Base-by-base conservation (phyloP, 2,888 invertebrate genomes). In the Elgonia sp. region DNA sequence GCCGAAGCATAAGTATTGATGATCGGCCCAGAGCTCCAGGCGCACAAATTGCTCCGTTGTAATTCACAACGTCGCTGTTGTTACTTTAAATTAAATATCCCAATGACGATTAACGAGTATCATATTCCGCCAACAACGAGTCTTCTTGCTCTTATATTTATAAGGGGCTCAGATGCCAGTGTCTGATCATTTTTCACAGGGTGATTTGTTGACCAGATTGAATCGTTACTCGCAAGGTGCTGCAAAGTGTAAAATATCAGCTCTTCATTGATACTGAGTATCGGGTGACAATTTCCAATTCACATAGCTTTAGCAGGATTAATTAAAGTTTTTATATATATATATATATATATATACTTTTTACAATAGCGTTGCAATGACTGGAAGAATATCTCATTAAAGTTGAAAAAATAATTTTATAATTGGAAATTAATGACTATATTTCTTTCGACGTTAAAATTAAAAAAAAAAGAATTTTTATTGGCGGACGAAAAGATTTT, bases 151-250 rank as follows among this genome's bases (percentile, higher is more conserved):
- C 6, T 46, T 73, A 65, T 84, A 84, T 84, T 77, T 77, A 79
- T 70, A 70, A 79, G 72, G 18, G 76, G 65, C 79, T 84, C 84
- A 84, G 79, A 77, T 84, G 84, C 76, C 62, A 69, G 5, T 62
- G 76, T 46, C 37, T 29, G 69, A 77, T 84, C 84, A 84, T 84
- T 84, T 84, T 84, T 84, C 84, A 84, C n/a, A 10, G 16, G n/a
- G 53, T 84, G 70, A 79, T 79, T 84, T 79, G 79, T 77, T 79
- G 65, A 79, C 72, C 62, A 65, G 53, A 84, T 84, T 76, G 76
- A 76, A 84, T 69, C 83, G 83, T 76, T 76, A 40, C 76, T 69
- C 40, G 21, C 12, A 60, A 69, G 67, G 21, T 29, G 39, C 42
- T 42, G 39, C 40, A 39, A 50, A 81, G 50, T 81, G 29, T 46